These are phyloP conservation scores for Spatulosminthurus flaviceps DNA, from an alignment of 2,888 invertebrate species.

Conservation along the genomic window DNA sequence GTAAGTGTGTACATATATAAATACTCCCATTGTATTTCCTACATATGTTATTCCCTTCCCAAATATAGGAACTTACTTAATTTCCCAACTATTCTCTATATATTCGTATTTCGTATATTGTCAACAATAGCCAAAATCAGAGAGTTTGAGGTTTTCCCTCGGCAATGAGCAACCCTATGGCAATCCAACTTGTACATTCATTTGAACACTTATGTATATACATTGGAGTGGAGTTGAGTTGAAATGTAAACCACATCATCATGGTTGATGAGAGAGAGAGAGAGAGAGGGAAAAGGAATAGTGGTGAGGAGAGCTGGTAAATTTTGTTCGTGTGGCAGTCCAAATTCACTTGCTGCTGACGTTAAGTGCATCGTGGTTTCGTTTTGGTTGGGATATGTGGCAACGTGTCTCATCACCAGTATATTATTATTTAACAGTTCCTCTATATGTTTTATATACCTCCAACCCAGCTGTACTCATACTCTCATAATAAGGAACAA, in stretches of 20 bases:
- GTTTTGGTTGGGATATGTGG: constrained; percentile 5
- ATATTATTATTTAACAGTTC: background rate
- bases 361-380: constrained; percentile 18
- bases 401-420: background rate
- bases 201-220: background rate
- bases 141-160: constrained; percentile 16
- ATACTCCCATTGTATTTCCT: too few species aligned
- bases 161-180: background rate
- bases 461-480: too few species aligned
- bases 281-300: background rate
- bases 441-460: too few species aligned
- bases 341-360: constrained; percentile 12
- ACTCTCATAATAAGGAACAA: too few species aligned
- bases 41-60: too few species aligned
- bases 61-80: background rate
- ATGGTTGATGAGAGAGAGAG: constrained; percentile 21
- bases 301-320: constrained; percentile 5
- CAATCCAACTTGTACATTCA: background rate
- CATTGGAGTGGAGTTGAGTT: background rate
- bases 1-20: too few species aligned
- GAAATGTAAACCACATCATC: constrained; percentile 23
- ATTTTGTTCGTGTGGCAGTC: constrained; percentile 18
- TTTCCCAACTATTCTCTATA: constrained; percentile 8
- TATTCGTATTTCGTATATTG: too few species aligned
- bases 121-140: constrained; percentile 16